Evolutionary conservation across 2,797 vertebrate species (phyloP).

Genomic region (Enteromius treurensis): DNA sequence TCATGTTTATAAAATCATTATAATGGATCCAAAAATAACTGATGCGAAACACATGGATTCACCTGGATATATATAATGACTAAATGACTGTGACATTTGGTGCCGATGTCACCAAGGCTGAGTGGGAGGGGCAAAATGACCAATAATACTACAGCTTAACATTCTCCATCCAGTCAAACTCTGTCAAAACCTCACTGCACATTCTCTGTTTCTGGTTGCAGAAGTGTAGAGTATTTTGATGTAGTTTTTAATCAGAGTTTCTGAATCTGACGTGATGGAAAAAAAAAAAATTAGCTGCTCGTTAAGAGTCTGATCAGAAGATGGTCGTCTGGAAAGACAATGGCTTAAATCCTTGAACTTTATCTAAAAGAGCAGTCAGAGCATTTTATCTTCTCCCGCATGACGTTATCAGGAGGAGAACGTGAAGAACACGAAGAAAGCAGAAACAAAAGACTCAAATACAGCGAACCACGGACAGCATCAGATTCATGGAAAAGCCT

Average conservation of each 20-base stretch:
- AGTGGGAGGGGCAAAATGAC: not conserved
- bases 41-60: no score
- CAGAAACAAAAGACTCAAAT: conserved; percentile 76
- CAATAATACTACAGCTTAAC: not conserved
- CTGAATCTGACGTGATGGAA: no score
- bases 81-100: no score
- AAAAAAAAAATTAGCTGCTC: no score
- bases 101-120: not conserved
- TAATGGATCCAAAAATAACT: no score
- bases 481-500: not conserved
- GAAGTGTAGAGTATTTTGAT: no score
- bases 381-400: conserved; percentile 17
- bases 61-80: no score
- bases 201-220: no score
- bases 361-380: conserved; percentile 45
- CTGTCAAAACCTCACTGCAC: not conserved
- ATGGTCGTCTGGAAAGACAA: not conserved
- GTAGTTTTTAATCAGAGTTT: no score
- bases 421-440: conserved; percentile 2
- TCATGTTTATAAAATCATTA: no score
- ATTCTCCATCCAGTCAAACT: not conserved
- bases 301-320: not conserved
- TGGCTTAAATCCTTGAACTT: conserved; percentile 3
- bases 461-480: conserved; percentile 66
- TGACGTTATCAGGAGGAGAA: conserved; percentile 42